These are phyloP conservation scores for Propithecus coquereli DNA, from an alignment of 2,113 vertebrate genomes.

Conservation along the genomic window DNA sequence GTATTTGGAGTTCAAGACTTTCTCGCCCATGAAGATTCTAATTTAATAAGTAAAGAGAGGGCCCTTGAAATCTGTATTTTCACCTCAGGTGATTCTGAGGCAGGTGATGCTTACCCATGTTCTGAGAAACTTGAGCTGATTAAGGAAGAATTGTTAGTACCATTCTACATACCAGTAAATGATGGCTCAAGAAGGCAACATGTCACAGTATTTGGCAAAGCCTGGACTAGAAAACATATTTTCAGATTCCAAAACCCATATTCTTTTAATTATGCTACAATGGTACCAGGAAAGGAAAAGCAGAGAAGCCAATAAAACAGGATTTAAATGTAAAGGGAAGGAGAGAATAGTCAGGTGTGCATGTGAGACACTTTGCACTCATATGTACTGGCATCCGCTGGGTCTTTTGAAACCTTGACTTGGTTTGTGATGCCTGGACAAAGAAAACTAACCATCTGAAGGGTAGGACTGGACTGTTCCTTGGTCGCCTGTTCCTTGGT, in stretches of 20 bases:
- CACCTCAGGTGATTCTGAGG: background rate
- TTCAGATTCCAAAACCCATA: background rate
- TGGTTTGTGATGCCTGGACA: background rate
- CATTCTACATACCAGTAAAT: background rate
- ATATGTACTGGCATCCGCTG: background rate
- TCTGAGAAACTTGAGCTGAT: background rate
- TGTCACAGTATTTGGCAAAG: background rate
- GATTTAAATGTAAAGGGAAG: constrained; percentile 1
- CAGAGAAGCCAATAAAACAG: background rate
- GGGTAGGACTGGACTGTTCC: background rate
- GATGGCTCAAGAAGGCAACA: background rate
- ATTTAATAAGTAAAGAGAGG: background rate
- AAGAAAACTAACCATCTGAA: background rate
- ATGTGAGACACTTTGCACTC: background rate
- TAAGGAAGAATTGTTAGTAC: background rate
- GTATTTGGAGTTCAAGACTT: background rate
- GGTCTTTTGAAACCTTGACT: background rate
- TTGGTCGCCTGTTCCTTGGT: background rate
- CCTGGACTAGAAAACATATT: background rate
- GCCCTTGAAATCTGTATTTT: background rate
- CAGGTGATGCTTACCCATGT: background rate
- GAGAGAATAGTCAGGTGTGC: background rate
- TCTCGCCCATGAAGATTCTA: background rate
- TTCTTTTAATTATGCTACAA: background rate
- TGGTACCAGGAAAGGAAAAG: constrained; percentile 8